phyloP scores from a whole-genome alignment of 35 echinoderm and acorn worm genomes.

The Apostichopus californicus region DNA sequence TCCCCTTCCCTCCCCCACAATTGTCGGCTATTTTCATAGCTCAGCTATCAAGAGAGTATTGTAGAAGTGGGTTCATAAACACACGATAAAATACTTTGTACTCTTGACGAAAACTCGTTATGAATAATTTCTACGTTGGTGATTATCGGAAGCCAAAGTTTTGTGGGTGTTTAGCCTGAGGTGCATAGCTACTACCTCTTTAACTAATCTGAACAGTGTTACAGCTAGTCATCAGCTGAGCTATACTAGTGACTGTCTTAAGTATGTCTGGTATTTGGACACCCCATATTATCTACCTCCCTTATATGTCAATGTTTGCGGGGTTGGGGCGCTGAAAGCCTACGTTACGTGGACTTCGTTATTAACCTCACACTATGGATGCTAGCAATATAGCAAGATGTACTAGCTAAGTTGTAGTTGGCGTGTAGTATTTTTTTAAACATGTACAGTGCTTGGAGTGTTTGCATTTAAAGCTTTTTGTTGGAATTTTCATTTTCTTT shows the following conservation, averaged over 20 bases:
- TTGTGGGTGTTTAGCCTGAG: background rate
- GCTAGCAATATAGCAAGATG: constrained; percentile 22
- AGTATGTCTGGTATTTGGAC: constrained; percentile 58
- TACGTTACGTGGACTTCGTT: background rate
- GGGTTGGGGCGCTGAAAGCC: constrained; percentile 33
- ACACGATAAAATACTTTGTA: too few species aligned
- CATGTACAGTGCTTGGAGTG: constrained; percentile 46
- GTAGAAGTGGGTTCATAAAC: too few species aligned
- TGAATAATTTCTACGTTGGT: too few species aligned
- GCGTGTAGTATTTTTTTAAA: constrained; percentile 39
- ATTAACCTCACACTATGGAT: constrained; percentile 46
- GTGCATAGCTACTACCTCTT: background rate
- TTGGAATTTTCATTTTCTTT: constrained; percentile 32
- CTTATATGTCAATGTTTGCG: constrained; percentile 60
- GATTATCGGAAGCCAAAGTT: too few species aligned
- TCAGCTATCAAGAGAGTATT: too few species aligned
- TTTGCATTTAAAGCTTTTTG: constrained; percentile 33
- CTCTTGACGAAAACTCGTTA: too few species aligned
- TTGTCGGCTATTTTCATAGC: too few species aligned
- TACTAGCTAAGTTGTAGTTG: background rate
- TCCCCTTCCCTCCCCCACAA: too few species aligned
- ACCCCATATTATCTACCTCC: constrained; percentile 52
- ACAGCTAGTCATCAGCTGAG: constrained; percentile 48
- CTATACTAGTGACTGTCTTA: constrained; percentile 38
- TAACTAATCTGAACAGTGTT: constrained; percentile 30